phyloP scores from a whole-genome alignment of 2,113 vertebrate species.

The Silurus meridionalis region DNA sequence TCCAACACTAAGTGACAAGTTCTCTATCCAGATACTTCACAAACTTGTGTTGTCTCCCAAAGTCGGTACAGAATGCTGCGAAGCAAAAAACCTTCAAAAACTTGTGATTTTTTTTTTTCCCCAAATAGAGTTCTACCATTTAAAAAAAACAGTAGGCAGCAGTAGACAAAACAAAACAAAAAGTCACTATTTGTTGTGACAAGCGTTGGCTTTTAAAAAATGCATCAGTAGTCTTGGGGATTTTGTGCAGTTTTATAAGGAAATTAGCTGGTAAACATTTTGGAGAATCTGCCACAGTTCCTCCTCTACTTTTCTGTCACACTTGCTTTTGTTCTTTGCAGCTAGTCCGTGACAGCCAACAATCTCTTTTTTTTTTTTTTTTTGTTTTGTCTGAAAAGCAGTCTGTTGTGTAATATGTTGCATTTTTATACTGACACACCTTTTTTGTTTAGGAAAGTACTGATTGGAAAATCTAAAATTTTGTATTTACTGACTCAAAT shows the following conservation, averaged over 20 bases:
- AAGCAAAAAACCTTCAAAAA: neutral
- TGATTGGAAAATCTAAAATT: neutral
- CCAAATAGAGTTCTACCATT: neutral
- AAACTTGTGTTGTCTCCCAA: neutral
- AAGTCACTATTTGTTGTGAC: neutral
- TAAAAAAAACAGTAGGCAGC: neutral
- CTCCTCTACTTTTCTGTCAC: neutral
- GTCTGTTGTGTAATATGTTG: neutral
- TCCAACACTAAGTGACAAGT: neutral
- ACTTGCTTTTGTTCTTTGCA: neutral
- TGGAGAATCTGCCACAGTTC: neutral
- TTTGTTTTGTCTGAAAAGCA: neutral
- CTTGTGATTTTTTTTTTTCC: neutral
- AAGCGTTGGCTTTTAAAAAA: neutral
- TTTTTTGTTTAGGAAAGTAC: neutral
- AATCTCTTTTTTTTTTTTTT: neutral
- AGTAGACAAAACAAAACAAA: neutral
- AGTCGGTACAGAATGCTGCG: neutral
- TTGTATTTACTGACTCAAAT: neutral
- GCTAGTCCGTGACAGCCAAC: neutral
- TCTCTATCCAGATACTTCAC: neutral
- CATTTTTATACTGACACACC: neutral
- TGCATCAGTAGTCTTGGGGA: neutral
- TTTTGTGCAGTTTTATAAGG: neutral
- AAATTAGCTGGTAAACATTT: neutral